Evolutionary conservation across 2,113 vertebrate species (phyloP).

Genomic region (Prunella fulvescens): DNA sequence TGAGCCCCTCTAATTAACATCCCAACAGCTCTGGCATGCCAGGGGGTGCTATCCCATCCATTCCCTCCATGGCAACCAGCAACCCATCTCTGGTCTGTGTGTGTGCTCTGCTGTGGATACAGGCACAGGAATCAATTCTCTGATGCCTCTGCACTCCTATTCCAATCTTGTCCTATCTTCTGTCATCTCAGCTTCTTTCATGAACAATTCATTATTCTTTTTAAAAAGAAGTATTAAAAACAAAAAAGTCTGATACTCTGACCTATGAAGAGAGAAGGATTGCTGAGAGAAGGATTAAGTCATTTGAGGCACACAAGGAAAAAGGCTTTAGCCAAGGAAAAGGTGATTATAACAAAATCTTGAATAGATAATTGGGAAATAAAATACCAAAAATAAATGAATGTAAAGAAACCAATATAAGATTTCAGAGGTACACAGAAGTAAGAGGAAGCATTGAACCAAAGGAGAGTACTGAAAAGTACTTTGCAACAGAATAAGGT

Average conservation of each 20-base stretch:
- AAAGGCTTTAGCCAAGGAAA: neutral
- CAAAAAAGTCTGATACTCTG: neutral
- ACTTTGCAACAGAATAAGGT: neutral
- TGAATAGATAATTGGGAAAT: neutral
- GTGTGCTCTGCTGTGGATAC: neutral
- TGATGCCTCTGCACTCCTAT: neutral
- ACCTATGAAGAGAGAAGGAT: neutral
- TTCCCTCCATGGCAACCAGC: neutral
- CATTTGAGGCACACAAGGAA: neutral
- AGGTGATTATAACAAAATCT: neutral
- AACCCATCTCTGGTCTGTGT: neutral
- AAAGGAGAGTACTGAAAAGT: neutral
- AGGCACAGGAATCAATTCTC: neutral
- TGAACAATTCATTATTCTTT: neutral
- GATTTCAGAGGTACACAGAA: neutral
- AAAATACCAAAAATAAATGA: neutral
- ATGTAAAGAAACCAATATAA: neutral
- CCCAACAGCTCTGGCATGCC: neutral
- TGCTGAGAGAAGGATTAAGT: neutral
- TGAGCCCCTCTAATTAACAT: neutral
- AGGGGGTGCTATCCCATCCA: neutral
- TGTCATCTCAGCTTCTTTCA: neutral
- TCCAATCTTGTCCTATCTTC: neutral
- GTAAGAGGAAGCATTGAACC: neutral
- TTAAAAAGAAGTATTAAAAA: neutral